Evolutionary conservation across 2,888 invertebrate genomes (phyloP).

Genomic region (Eupithecia subumbrata): DNA sequence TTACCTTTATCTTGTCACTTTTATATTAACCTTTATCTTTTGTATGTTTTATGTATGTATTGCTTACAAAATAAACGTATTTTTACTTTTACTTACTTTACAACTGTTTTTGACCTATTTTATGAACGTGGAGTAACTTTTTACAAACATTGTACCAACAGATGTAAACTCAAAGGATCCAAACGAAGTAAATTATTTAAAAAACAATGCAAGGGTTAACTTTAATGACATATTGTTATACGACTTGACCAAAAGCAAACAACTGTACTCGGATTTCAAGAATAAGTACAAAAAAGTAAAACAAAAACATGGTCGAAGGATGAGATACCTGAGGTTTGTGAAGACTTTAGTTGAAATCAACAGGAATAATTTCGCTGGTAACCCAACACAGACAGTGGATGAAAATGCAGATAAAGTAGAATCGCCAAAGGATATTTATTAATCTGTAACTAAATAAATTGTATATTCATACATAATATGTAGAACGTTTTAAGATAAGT

Average conservation of each 20-base stretch:
- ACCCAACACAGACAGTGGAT: constrained; percentile 42
- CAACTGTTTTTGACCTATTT: neutral
- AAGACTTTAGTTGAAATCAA: constrained; percentile 64
- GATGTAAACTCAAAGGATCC: constrained; percentile 49
- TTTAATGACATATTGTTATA: constrained; percentile 46
- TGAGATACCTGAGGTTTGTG: constrained; percentile 59
- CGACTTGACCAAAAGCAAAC: constrained; percentile 55
- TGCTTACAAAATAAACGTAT: too few relatives aligned
- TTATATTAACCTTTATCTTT: too few relatives aligned
- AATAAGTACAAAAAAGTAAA: constrained; percentile 48
- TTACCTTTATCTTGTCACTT: too few relatives aligned
- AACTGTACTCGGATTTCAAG: constrained; percentile 54
- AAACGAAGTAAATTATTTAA: constrained; percentile 13
- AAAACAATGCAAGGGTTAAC: constrained; percentile 28
- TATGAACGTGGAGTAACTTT: neutral
- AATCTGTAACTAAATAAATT: too few relatives aligned
- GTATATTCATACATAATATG: too few relatives aligned
- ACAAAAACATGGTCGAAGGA: constrained; percentile 46
- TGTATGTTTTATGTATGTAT: too few relatives aligned
- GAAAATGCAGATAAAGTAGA: constrained; percentile 51
- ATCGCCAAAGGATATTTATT: too few relatives aligned
- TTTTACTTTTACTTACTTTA: too few relatives aligned
- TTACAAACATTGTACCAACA: constrained; percentile 29
- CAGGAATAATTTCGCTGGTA: constrained; percentile 50
- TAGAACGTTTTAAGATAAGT: too few relatives aligned